Base-by-base conservation (phyloP, 2,113 vertebrate genomes). In the Cnemophilus loriae region DNA sequence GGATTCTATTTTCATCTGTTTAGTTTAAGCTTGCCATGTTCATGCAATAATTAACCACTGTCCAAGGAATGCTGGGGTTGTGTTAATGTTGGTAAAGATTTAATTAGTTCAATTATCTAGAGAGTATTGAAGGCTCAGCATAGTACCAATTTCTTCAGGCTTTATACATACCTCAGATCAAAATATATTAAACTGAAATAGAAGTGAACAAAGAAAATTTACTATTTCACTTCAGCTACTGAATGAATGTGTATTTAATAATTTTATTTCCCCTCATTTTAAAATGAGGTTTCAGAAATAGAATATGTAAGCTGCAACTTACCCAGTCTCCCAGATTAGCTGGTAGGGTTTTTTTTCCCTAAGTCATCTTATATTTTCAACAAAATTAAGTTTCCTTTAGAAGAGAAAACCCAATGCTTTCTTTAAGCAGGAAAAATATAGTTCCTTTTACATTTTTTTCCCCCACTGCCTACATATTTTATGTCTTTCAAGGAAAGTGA, bases 31-130 rank as follows among this genome's bases (percentile, higher is more conserved):
- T 97, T 87, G 90, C 97, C 96, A 97, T 98, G 97, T 97, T 98
- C 98, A 85, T 93, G 97, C 98, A 98, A 97, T 98, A 98, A 98
- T 98, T 98, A 98, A 96, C 97, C 98, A 97, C 96, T 97, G 97
- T 98, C 97, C 97, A 97, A 98, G 97, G 96, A 98, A 98, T 95
- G 97, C 97, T 78, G 78, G 93, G 97, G 97, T 98, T 98, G 98
- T 98, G 98, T 97, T 98, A 98, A 98, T 98, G 98, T 98, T 98
- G 97, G 98, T 98, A 98, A 98, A 98, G 98, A 98, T 98, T 98
- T 98, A 98, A 98, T 98, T 98, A 98, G 97, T 97, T 98, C 97
- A 98, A 98, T 98, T 98, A 98, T 98, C 98, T 98, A 89, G 98
- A 98, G 98, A 98, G 96, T 94, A 97, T 35, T 97, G 97, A 97